Percentiles rank a stretch among this genome's conserved stretches.
Conservation (phyloP, 2,113 vertebrate genomes). For the Sinocyclocheilus grahami region DNA sequence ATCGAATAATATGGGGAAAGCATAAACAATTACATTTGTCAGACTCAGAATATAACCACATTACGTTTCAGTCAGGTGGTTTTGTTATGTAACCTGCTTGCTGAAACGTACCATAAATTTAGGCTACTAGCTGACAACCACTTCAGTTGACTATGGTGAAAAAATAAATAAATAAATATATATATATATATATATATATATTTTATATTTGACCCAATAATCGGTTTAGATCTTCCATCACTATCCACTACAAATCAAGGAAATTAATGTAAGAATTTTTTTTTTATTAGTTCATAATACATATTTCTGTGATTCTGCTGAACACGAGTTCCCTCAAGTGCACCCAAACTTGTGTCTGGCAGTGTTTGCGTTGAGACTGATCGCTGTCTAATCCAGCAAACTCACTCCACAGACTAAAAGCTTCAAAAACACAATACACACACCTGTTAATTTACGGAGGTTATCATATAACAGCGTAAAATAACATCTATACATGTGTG, state of each 20-base stretch:
- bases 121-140: too few relatives aligned
- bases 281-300: not conserved
- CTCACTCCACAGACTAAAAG: slow-evolving; percentile 8
- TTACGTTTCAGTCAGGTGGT: too few relatives aligned
- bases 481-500: slow-evolving; percentile 29
- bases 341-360: not conserved
- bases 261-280: not conserved
- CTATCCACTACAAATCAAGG: not conserved
- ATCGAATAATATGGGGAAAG: too few relatives aligned
- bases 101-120: too few relatives aligned
- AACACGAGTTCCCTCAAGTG: not conserved
- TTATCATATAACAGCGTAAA: slow-evolving; percentile 32
- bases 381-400: slow-evolving; percentile 37
- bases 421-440: slow-evolving; percentile 35
- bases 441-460: slow-evolving; percentile 19
- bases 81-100: too few relatives aligned
- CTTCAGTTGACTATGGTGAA: too few relatives aligned
- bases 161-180: too few relatives aligned
- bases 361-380: slow-evolving; percentile 17
- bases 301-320: not conserved
- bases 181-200: too few relatives aligned
- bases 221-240: not conserved
- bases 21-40: too few relatives aligned
- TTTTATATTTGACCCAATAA: too few relatives aligned
- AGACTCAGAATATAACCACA: too few relatives aligned